Percentiles rank a stretch among this genome's conserved stretches.
Conservation (phyloP, 2,888 invertebrate genomes). For the Drosophila cognata region DNA sequence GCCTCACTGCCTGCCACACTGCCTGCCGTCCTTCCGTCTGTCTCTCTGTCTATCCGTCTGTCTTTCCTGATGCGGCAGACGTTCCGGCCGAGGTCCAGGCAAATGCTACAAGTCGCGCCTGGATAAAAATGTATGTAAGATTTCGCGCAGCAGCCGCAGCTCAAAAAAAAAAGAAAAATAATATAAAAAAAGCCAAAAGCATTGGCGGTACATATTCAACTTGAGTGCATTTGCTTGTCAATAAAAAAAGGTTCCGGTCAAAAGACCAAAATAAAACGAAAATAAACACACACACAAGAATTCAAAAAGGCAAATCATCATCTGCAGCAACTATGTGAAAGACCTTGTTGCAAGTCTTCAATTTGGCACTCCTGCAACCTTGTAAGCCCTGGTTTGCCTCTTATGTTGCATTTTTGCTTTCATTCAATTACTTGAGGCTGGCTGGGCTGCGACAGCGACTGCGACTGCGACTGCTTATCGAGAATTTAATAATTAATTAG, state of each 20-base stretch:
- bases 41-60: slow-evolving; percentile 11
- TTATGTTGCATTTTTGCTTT: slow-evolving; percentile 15
- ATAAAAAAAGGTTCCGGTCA: slow-evolving; percentile 80
- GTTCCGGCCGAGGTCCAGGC: slow-evolving; percentile 16
- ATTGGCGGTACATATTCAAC: slow-evolving; percentile 80
- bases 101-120: slow-evolving; percentile 48
- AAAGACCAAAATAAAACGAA: slow-evolving; percentile 39
- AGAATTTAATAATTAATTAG: slow-evolving; percentile 84
- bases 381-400: background rate
- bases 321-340: slow-evolving; percentile 45
- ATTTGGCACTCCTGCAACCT: slow-evolving; percentile 12
- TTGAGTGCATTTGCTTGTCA: slow-evolving; percentile 86
- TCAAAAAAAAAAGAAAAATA: background rate
- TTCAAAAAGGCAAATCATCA: slow-evolving; percentile 56
- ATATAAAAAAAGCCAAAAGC: slow-evolving; percentile 25
- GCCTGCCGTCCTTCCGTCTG: background rate
- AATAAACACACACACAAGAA: slow-evolving; percentile 36
- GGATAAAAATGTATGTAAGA: slow-evolving; percentile 56
- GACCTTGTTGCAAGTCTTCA: slow-evolving; percentile 24
- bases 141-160: slow-evolving; percentile 26
- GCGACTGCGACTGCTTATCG: slow-evolving; percentile 70
- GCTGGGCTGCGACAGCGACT: slow-evolving; percentile 13
- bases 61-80: slow-evolving; percentile 10
- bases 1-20: background rate
- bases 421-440: slow-evolving; percentile 76